phyloP scores from a whole-genome alignment of 2,888 invertebrate species.

The Palloptera scutellata region DNA sequence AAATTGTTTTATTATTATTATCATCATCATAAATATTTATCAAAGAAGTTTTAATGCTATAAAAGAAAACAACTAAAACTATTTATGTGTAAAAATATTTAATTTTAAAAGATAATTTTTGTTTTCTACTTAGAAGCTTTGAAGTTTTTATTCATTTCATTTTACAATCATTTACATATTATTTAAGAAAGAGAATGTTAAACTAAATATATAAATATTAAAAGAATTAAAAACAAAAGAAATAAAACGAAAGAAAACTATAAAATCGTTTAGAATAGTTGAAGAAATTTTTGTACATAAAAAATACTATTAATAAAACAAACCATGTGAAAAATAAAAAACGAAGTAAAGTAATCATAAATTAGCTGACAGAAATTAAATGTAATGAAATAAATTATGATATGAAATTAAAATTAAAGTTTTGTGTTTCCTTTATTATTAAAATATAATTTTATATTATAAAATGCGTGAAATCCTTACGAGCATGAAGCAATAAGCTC shows the following conservation, averaged over 20 bases:
- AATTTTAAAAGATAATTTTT: too few relatives aligned
- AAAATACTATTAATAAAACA: constrained; percentile 9
- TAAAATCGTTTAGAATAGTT: constrained; percentile 58
- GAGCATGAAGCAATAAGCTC: too few relatives aligned
- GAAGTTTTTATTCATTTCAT: too few relatives aligned
- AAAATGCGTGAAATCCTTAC: too few relatives aligned
- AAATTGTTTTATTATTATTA: too few relatives aligned
- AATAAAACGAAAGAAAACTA: constrained; percentile 29
- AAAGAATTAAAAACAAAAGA: constrained; percentile 10
- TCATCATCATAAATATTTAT: too few relatives aligned
- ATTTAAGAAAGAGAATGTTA: constrained; percentile 16
- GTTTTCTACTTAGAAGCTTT: too few relatives aligned
- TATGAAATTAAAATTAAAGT: constrained; percentile 27
- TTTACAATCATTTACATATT: too few relatives aligned
- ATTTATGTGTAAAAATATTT: too few relatives aligned
- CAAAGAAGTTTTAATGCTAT: too few relatives aligned
- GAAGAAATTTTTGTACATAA: constrained; percentile 54
- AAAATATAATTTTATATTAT: background rate
- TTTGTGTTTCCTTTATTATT: background rate
- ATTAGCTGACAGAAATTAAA: constrained; percentile 35
- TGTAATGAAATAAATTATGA: constrained; percentile 36
- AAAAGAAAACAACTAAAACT: too few relatives aligned
- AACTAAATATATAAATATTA: constrained; percentile 40
- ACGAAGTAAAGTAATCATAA: constrained; percentile 27
- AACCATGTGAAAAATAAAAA: background rate